Base-by-base conservation (phyloP, 1,140 invertebrate species). In the Drosophila takahashii region DNA sequence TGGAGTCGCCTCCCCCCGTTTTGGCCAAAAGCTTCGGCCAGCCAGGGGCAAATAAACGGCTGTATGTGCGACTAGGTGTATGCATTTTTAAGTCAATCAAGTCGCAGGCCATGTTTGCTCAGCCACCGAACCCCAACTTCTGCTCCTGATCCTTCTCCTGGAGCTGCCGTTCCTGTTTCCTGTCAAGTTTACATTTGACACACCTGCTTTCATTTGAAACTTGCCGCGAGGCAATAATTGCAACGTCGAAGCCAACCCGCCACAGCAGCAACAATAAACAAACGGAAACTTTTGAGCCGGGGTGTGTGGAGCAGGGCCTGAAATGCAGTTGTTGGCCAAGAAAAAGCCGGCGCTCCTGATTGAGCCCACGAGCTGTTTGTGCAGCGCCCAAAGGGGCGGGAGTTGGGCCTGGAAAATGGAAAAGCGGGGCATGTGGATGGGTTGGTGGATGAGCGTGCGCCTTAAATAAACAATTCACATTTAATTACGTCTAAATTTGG, bases 401-500 rank as follows among this genome's bases (percentile, higher is more conserved):
- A 27, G 13, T 29, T 4, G 26, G 26, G 42, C 18, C 18, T 1
- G 52, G 13, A 37, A 61, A 57, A 15, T 39, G 22, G 27, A 26
- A 9, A 10, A 18, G 9, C 10, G 16, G 44, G 36, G n/a, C 18
- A 29, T 15, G 34, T n/a, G 36, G 18, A 45, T 32, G 47, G 57
- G 47, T 15, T 64, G 65, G 65, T 66, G 67, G 51, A 67, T 52
- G 84, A 84, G 77, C 84, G 90, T 91, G 84, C 74, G 90, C 79
- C 89, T 86, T 90, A 90, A 91, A 91, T 91, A 91, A 91, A 91
- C 89, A 91, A 86, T 91, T 91, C 90, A 91, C 90, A 90, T 91
- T 91, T 91, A 91, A 91, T 91, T 91, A 91, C 79, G 89, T 90
- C 85, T 91, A 91, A 91, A 91, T 91, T 91, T 91, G 90, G 90